Conservation (phyloP, 35 echinoderm and acorn worm species). For the Ophioderma brevispina region DNA sequence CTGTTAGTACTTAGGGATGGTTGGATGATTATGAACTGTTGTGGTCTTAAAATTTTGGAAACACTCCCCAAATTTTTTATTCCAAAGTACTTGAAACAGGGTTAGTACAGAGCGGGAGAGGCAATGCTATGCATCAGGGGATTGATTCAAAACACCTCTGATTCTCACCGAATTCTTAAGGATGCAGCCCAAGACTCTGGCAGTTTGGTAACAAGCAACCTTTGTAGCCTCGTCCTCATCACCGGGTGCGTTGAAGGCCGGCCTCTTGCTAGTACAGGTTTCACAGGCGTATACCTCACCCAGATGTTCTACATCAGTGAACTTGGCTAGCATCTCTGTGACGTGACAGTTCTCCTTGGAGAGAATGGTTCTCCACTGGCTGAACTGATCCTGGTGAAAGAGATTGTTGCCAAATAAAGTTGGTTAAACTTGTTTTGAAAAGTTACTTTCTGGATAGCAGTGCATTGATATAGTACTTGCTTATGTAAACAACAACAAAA, state of each 20-base stretch:
- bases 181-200: constrained; percentile 84
- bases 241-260: constrained; percentile 55
- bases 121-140: too few relatives aligned
- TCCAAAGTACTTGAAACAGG: too few relatives aligned
- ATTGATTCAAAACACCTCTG: too few relatives aligned
- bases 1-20: too few relatives aligned
- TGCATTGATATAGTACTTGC: too few relatives aligned
- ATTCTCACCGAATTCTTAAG: constrained; percentile 83
- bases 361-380: constrained; percentile 59
- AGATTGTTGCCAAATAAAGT: neutral
- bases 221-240: constrained; percentile 81
- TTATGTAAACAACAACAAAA: too few relatives aligned
- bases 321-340: constrained; percentile 90
- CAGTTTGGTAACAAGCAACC: constrained; percentile 84
- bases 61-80: too few relatives aligned
- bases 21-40: too few relatives aligned
- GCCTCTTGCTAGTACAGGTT: constrained; percentile 70
- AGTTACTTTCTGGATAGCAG: too few relatives aligned
- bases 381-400: constrained; percentile 74
- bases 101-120: too few relatives aligned
- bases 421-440: neutral
- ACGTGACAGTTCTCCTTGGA: constrained; percentile 82
- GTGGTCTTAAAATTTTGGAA: too few relatives aligned
- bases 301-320: constrained; percentile 86
- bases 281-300: constrained; percentile 83